Conservation (phyloP, 2,797 vertebrate species). For the Carduelis carduelis region DNA sequence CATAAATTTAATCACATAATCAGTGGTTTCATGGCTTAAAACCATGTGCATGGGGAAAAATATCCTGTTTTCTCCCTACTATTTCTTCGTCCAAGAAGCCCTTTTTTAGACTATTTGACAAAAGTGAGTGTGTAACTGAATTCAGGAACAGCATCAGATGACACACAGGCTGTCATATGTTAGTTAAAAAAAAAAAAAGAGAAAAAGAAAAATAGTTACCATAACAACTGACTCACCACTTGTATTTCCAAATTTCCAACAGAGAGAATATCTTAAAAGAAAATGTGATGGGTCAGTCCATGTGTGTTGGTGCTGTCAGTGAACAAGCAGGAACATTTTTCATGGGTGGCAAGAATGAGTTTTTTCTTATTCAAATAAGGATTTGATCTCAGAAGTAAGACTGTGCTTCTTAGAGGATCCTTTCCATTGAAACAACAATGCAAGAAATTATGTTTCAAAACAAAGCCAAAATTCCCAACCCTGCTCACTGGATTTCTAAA, state of each 20-base stretch:
- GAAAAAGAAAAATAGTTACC: conserved; percentile 25
- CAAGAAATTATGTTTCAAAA: background rate
- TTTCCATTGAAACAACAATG: background rate
- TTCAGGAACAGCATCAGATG: conserved; percentile 50
- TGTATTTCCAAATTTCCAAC: background rate
- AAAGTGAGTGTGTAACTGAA: background rate
- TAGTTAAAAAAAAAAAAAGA: conserved; percentile 13
- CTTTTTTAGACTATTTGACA: conserved; percentile 23
- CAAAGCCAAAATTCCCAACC: background rate
- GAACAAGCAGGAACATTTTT: background rate
- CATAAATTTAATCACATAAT: background rate
- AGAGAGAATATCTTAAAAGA: background rate
- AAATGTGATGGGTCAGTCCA: background rate
- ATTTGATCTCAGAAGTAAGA: background rate
- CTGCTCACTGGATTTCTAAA: background rate
- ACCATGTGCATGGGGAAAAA: background rate
- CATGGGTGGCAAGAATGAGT: background rate
- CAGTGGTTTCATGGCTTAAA: background rate
- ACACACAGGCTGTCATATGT: conserved; percentile 42
- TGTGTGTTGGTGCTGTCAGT: background rate
- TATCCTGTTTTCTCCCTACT: background rate
- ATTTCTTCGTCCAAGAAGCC: background rate
- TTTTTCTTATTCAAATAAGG: background rate
- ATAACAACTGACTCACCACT: conserved; percentile 54
- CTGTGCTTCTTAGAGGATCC: background rate